Evolutionary conservation across 2,797 vertebrate genomes (phyloP).

Genomic region (Phrynocephalus guinanensis): DNA sequence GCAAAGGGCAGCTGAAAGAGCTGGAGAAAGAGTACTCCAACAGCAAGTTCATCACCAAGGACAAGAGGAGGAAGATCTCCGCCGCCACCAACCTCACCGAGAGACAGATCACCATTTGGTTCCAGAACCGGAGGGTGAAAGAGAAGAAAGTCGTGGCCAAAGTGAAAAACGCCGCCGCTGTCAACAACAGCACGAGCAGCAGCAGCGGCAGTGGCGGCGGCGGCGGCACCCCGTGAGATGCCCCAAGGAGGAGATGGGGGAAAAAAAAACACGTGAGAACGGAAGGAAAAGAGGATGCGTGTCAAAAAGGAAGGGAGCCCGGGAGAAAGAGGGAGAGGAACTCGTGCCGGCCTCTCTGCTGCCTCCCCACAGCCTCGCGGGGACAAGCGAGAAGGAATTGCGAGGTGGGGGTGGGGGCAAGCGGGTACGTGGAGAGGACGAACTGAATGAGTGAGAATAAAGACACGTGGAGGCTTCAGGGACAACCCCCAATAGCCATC

Average conservation of each 20-base stretch:
- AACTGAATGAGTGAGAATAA: background rate
- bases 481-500: background rate
- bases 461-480: background rate
- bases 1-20: slow-evolving; percentile 94
- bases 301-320: background rate
- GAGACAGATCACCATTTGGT: slow-evolving; percentile 98
- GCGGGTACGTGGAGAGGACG: background rate
- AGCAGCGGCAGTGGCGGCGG: slow-evolving; percentile 33
- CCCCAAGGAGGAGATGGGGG: background rate
- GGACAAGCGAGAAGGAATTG: background rate
- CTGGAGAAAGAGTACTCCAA: slow-evolving; percentile 94
- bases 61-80: slow-evolving; percentile 93
- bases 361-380: background rate
- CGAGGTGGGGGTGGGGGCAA: too few relatives aligned
- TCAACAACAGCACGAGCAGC: slow-evolving; percentile 32
- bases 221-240: slow-evolving; percentile 61
- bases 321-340: background rate
- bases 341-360: too few relatives aligned
- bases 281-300: background rate
- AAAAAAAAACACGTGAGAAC: too few relatives aligned
- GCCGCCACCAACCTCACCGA: slow-evolving; percentile 93
- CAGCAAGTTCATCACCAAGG: slow-evolving; percentile 98
- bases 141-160: slow-evolving; percentile 97
- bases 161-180: slow-evolving; percentile 79
- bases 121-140: slow-evolving; percentile 96